Percentiles rank a stretch among this genome's conserved stretches.
Evolutionary conservation across 2,888 invertebrate species (phyloP).

Genomic region (Scaptomyza parva): DNA sequence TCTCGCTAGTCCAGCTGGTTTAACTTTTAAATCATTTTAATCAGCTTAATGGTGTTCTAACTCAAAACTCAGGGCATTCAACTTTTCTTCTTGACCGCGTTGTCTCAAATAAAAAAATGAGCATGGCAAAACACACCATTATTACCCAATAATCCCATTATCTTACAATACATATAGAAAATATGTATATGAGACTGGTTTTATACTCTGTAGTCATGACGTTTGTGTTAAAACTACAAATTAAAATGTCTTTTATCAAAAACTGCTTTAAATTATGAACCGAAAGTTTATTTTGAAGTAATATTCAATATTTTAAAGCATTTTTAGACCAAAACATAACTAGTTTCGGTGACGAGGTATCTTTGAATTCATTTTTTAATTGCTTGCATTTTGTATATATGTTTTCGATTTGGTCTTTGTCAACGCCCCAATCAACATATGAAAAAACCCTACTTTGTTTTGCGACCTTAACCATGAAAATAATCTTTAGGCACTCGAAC

Average conservation of each 20-base stretch:
- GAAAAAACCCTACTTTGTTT: conserved; percentile 42
- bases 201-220: conserved; percentile 6
- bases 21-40: conserved; percentile 56
- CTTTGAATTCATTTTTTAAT: neutral
- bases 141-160: conserved; percentile 31
- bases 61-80: conserved; percentile 63
- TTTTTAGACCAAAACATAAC: no score
- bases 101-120: conserved; percentile 3
- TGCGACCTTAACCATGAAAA: conserved; percentile 70
- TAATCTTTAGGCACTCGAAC: conserved; percentile 42
- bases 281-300: no score
- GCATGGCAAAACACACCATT: conserved; percentile 5
- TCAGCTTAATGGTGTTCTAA: conserved; percentile 45
- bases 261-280: neutral
- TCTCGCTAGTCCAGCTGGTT: conserved; percentile 8
- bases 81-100: conserved; percentile 52
- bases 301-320: no score
- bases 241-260: no score
- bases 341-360: neutral
- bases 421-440: conserved; percentile 52
- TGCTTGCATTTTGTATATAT: conserved; percentile 7
- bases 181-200: conserved; percentile 19
- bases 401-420: conserved; percentile 10
- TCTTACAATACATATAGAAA: conserved; percentile 40
- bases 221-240: neutral